Evolutionary conservation across 2,797 vertebrate species (phyloP).

Genomic region (Petrocephalus schoutedeni): DNA sequence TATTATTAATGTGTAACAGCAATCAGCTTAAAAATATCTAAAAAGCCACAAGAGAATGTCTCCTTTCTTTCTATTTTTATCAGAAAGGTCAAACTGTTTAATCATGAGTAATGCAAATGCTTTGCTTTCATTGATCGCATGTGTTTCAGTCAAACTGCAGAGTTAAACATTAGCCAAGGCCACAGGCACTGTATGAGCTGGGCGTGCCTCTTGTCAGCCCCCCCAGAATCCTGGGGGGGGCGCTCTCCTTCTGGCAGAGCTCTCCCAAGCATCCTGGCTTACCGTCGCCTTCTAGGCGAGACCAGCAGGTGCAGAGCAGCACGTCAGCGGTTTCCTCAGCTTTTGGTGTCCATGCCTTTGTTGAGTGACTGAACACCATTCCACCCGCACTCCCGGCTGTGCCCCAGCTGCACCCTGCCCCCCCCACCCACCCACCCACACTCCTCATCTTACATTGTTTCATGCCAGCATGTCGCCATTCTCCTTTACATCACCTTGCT

Average conservation of each 20-base stretch:
- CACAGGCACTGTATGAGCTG: not conserved
- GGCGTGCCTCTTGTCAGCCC: not conserved
- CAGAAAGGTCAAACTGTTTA: not conserved
- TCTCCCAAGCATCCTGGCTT: not conserved
- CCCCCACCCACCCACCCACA: not conserved
- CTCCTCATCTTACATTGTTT: not conserved
- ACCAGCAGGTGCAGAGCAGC: not conserved
- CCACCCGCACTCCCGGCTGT: not conserved
- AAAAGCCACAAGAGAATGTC: not conserved
- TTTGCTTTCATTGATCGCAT: not conserved
- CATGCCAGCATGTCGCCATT: not conserved
- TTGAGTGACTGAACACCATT: not conserved
- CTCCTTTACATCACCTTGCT: not conserved
- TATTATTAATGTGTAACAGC: not conserved
- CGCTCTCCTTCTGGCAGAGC: not conserved
- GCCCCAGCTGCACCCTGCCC: not conserved
- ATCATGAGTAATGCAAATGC: not conserved
- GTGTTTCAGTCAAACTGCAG: not conserved
- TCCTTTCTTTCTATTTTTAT: not conserved
- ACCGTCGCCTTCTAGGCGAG: not conserved
- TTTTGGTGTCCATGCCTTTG: not conserved
- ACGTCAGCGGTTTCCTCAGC: not conserved
- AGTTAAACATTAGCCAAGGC: not conserved
- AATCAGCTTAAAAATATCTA: not conserved
- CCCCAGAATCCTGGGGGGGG: not conserved